These are phyloP conservation scores for Brachypteracias leptosomus DNA, from an alignment of 2,113 vertebrate genomes.

Conservation along the genomic window DNA sequence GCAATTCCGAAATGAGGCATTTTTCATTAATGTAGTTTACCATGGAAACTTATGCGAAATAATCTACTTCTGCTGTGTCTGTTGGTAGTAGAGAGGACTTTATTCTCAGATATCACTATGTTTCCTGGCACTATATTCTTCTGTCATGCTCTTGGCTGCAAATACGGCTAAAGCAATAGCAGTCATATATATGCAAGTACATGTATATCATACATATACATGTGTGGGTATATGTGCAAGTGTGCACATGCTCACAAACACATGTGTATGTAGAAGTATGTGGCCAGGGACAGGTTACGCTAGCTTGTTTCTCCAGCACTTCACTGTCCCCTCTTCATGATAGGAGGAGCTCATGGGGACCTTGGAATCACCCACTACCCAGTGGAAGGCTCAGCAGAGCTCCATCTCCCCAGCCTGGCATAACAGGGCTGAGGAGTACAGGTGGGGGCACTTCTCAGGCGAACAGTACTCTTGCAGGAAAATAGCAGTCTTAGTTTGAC, in stretches of 20 bases:
- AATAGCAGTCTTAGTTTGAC: background rate
- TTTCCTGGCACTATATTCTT: constrained; percentile 40
- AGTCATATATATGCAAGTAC: background rate
- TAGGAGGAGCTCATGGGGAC: background rate
- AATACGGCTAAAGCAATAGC: background rate
- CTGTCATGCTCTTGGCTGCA: background rate
- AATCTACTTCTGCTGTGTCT: background rate
- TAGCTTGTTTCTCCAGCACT: background rate
- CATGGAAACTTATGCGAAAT: constrained; percentile 59
- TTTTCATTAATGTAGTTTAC: constrained; percentile 69
- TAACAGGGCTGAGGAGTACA: background rate
- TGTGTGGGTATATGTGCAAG: accelerated
- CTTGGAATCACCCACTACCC: background rate
- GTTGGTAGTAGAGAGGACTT: background rate
- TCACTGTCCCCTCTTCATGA: background rate
- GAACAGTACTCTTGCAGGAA: background rate
- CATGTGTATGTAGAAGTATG: accelerated
- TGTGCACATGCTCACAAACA: accelerated
- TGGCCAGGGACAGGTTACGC: background rate
- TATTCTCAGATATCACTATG: background rate
- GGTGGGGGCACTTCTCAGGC: background rate
- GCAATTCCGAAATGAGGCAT: constrained; percentile 52
- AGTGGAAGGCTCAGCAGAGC: accelerated
- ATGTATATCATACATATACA: accelerated
- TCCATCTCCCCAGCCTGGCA: background rate